Base-by-base conservation (phyloP, 2,888 invertebrate genomes). In the Leucozona laternaria region DNA sequence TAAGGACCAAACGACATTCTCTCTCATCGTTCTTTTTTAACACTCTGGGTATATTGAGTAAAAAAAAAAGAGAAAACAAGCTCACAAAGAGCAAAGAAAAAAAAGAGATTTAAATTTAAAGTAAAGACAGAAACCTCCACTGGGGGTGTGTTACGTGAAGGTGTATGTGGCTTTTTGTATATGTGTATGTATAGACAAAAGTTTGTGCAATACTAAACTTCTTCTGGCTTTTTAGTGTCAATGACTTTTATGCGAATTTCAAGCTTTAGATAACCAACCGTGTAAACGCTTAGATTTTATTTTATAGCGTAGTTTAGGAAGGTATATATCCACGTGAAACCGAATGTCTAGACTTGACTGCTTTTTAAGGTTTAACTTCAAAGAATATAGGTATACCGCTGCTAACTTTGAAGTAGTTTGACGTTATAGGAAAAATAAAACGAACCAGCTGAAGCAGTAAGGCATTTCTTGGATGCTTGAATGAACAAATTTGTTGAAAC, bases 201-300 rank as follows among this genome's bases (percentile, higher is more conserved):
- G 7, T 50, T 34, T 13, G 20, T 48, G 15, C 50, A 66, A 50
- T 20, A 22, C 34, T 37, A 50, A 60, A 68, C 76, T 64, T 72
- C 17, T 53, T 53, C 25, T 25, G 25, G 25, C 25, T 53, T 53
- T 76, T 50, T 15, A 72, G 60, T 72, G 78, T 60, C 82, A 78
- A 62, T 70, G 78, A 70, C 78, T 62, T 78, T 20, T 68, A 58
- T 62, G 55, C 20, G 50, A 45, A 53, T 34, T 34, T 25, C 34
- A 50, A 68, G 34, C 53, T 70, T 31, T 25, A 72, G 58, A 55
- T 43, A 68, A 45, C 62, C 48, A 45, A 45, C 53, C 55, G 55
- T 82, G 50, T 72, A 77, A 77, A 66, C 43, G 34, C 60, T 82
- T 53, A 72, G 57, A 66, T 55, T 53, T 53, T 53, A 53, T 53